Conservation (phyloP, 1,140 invertebrate species). For the Eciton burchellii region DNA sequence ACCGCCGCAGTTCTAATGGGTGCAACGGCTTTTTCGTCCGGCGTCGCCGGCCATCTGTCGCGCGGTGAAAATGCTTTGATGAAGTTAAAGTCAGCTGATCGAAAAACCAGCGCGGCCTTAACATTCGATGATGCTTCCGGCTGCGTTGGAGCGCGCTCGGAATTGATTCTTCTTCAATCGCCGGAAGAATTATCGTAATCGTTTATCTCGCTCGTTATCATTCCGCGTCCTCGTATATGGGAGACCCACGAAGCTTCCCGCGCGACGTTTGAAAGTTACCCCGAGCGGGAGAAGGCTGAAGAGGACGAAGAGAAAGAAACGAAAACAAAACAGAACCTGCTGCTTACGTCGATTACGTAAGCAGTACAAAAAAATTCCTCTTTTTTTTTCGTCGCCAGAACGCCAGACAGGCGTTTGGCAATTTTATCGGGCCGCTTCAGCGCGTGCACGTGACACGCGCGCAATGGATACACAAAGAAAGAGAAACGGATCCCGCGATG, state of each 20-base stretch:
- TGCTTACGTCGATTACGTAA: too few species aligned
- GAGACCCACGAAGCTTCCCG: not conserved
- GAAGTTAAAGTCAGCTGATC: constrained; percentile 85
- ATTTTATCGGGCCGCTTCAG: constrained; percentile 67
- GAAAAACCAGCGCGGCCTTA: constrained; percentile 67
- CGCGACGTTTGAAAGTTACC: not conserved
- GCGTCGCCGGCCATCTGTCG: constrained; percentile 84
- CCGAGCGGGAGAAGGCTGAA: too few species aligned
- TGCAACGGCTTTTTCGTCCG: constrained; percentile 84
- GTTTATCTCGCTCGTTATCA: not conserved
- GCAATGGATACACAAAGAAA: constrained; percentile 51
- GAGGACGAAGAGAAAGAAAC: too few species aligned
- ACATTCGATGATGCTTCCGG: constrained; percentile 37
- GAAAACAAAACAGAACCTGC: constrained; percentile 31
- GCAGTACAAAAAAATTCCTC: too few species aligned
- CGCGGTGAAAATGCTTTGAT: constrained; percentile 80
- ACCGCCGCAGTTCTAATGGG: constrained; percentile 84
- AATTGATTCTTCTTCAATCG: not conserved
- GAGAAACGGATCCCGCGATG: constrained; percentile 32
- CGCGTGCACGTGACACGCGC: constrained; percentile 38
- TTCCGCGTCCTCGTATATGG: not conserved
- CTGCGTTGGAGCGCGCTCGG: not conserved
- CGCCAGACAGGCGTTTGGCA: too few species aligned
- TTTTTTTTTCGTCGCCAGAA: too few species aligned
- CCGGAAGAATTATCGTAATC: not conserved